phyloP scores from a whole-genome alignment of 2,113 vertebrate species.

The Hippocampus zosterae region DNA sequence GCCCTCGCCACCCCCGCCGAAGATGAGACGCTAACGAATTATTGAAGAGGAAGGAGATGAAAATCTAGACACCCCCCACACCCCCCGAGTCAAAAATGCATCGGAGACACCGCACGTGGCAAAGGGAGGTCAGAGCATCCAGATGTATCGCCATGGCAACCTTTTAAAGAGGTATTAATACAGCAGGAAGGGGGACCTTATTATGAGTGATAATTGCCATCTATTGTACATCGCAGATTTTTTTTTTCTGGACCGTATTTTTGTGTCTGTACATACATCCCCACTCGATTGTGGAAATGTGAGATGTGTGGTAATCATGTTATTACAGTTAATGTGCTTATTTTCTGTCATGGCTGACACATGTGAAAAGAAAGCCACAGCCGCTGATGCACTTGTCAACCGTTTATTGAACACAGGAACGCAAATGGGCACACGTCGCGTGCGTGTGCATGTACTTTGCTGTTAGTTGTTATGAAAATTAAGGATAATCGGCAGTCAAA shows the following conservation, averaged over 20 bases:
- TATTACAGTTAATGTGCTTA: too few species aligned
- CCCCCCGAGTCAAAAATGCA: conserved; percentile 25
- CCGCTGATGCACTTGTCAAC: too few species aligned
- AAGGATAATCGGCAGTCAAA: conserved; percentile 46
- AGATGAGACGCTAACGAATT: conserved; percentile 48
- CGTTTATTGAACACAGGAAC: too few species aligned
- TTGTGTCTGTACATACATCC: neutral
- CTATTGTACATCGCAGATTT: neutral
- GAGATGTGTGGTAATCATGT: too few species aligned
- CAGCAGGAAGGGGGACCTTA: neutral
- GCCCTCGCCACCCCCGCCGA: conserved; percentile 8
- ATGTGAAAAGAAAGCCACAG: too few species aligned
- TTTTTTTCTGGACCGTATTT: neutral
- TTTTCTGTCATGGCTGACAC: too few species aligned
- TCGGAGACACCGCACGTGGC: conserved; percentile 19
- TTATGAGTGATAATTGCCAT: neutral
- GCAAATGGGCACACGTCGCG: too few species aligned
- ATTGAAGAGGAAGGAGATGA: conserved; percentile 32
- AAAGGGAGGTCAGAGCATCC: conserved; percentile 14
- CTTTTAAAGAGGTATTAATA: neutral
- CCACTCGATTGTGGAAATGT: too few species aligned
- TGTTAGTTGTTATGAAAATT: conserved; percentile 34
- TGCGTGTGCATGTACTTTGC: neutral
- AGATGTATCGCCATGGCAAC: conserved; percentile 13
- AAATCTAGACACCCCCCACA: too few species aligned